Percentiles rank a stretch among this genome's conserved stretches.
These are phyloP conservation scores for Rafetus swinhoei DNA, from an alignment of 2,113 vertebrate species.

Conservation along the genomic window DNA sequence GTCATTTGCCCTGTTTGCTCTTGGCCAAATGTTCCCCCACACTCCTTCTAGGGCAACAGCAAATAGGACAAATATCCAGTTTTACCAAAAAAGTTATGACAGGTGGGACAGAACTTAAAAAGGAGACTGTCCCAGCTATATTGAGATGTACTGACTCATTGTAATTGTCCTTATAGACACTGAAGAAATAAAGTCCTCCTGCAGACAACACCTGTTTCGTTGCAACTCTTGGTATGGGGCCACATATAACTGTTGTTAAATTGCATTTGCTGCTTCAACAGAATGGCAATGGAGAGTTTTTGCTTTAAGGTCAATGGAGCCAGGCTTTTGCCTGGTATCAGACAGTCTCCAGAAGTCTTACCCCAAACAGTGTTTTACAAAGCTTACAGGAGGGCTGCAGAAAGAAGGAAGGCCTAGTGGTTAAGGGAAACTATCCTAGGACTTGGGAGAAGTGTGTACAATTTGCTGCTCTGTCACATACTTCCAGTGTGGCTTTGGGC, in stretches of 20 bases:
- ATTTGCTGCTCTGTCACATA: not conserved
- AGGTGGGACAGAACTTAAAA: not conserved
- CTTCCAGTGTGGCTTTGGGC: not conserved
- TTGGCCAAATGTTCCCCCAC: not conserved
- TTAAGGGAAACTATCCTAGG: not conserved
- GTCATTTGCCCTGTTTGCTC: not conserved
- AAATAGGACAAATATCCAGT: not conserved
- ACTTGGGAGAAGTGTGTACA: not conserved
- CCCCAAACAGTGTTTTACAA: conserved; percentile 24
- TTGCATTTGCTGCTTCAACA: conserved; percentile 8
- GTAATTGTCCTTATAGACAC: not conserved
- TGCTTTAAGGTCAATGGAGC: not conserved
- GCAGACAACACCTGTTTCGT: not conserved
- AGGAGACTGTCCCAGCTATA: not conserved
- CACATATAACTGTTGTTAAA: not conserved
- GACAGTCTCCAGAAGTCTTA: not conserved
- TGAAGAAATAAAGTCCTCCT: not conserved
- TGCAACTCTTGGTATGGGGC: not conserved
- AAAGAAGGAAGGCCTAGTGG: not conserved
- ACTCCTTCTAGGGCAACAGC: not conserved
- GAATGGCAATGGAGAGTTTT: not conserved
- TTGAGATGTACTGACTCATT: not conserved
- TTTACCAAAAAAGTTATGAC: not conserved
- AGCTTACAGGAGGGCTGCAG: conserved; percentile 1
- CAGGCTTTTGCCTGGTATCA: not conserved